Evolutionary conservation across 1,140 invertebrate genomes (phyloP), one percentile per base, ranked within the genome.

Genomic region (Paraescarpia echinospica): DNA sequence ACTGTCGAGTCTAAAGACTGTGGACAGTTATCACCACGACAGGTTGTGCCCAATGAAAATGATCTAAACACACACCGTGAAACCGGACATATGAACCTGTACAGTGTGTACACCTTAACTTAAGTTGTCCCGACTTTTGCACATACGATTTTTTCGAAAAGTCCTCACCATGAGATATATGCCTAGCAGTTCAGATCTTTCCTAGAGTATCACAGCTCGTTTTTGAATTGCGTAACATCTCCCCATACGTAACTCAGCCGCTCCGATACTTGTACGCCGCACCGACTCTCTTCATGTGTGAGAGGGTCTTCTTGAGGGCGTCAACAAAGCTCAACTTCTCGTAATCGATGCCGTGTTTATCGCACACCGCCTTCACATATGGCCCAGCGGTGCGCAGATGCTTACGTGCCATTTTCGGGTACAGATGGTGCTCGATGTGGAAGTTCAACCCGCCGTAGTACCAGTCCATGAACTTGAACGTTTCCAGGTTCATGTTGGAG

Each of bases 351-450:
- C 88, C 93, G 91, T 94, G 92, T 91, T 94, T 94, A 18, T 77
- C 34, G 90, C 94, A 94, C 91, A 94, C 34, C 2, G 91, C 92
- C 59, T 94, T 89, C n/a, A 94, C 92, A 27, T 94, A 89, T 22
- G 93, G 92, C 33, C 89, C 90, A n/a, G 93, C 94, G 91, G 94
- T 94, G 90, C 94, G 93, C 41, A 94, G 92, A 92, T 94, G 94
- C 77, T 94, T 93, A 91, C 94, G 94, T 27, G 94, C 93, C 94
- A 94, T 94, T 0, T 91, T 94, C 33, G 94, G 94, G 90, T 94
- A 94, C 27, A 94, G 92, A 93, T 93, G 93, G 90, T 93, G 93
- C 34, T 90, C 93, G 33, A 93, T 88, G 89, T 93, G 93, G 35
- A 93, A 93, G 91, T 93, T 93, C 31, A 93, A 35, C 5, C 93